Conservation (phyloP, 1,140 invertebrate species). For the Maconellicoccus hirsutus region DNA sequence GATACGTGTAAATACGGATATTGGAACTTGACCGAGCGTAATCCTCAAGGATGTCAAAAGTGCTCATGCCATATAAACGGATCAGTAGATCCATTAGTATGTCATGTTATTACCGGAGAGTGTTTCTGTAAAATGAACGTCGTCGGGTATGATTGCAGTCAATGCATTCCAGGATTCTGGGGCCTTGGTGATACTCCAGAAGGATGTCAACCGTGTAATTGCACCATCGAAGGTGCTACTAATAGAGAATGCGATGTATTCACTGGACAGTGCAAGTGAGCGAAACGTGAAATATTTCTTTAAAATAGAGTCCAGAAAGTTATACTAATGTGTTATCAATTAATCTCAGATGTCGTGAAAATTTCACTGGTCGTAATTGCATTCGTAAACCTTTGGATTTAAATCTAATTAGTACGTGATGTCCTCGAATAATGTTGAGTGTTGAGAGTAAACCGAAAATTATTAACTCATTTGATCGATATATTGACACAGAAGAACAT, state of each 20-base stretch:
- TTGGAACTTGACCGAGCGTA: slow-evolving; percentile 72
- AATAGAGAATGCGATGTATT: slow-evolving; percentile 81
- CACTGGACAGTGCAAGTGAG: slow-evolving; percentile 68
- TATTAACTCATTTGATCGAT: no score
- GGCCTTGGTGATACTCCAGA: slow-evolving; percentile 73
- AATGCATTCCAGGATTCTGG: slow-evolving; percentile 78
- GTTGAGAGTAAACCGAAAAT: no score
- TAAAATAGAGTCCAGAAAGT: no score
- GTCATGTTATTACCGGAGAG: slow-evolving; percentile 70
- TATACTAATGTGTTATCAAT: no score
- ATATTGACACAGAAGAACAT: no score
- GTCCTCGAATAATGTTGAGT: no score
- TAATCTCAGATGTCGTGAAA: slow-evolving; percentile 60
- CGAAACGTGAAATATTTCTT: no score
- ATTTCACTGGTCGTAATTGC: slow-evolving; percentile 77
- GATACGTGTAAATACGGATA: slow-evolving; percentile 74
- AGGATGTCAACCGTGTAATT: slow-evolving; percentile 88
- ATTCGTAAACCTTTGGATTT: slow-evolving; percentile 62
- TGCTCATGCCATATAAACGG: slow-evolving; percentile 81
- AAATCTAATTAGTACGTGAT: no score
- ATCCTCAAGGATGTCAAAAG: slow-evolving; percentile 73
- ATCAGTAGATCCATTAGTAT: slow-evolving; percentile 79
- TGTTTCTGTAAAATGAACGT: slow-evolving; percentile 89
- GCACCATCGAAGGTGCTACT: slow-evolving; percentile 76
- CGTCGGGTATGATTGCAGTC: slow-evolving; percentile 80